Percentiles rank a stretch among this genome's conserved stretches.
Conservation (phyloP, 2,888 invertebrate genomes). For the Drosophila multiciliata region DNA sequence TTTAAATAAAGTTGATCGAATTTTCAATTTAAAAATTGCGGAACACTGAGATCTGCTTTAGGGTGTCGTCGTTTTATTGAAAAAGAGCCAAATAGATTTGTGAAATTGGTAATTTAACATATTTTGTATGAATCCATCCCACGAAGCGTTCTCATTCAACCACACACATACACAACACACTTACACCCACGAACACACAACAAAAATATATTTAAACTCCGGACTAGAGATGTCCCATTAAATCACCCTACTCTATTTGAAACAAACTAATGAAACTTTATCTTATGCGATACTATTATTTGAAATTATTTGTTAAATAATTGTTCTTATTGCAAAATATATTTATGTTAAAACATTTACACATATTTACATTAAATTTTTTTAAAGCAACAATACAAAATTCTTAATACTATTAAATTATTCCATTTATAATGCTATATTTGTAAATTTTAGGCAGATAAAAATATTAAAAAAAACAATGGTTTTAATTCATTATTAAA, state of each 20-base stretch:
- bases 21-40: constrained; percentile 68
- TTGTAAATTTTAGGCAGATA: neutral
- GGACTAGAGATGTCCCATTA: constrained; percentile 36
- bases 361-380: too few species aligned
- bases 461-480: neutral
- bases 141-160: constrained; percentile 1
- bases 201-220: neutral
- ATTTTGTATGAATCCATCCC: constrained; percentile 23
- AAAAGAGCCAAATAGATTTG: constrained; percentile 63
- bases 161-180: constrained; percentile 8
- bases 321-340: neutral
- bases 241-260: neutral
- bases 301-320: neutral
- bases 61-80: constrained; percentile 47
- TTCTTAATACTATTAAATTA: neutral
- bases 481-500: neutral
- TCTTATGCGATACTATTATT: neutral
- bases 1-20: constrained; percentile 40
- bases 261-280: neutral
- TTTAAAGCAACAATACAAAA: neutral
- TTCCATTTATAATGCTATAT: fast-evolving
- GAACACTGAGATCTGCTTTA: constrained; percentile 14
- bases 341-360: neutral
- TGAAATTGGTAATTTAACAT: constrained; percentile 69
- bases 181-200: neutral